Evolutionary conservation across 2,888 invertebrate species (phyloP), one percentile per base, ranked within the genome.

Genomic region (Agrilus mali): DNA sequence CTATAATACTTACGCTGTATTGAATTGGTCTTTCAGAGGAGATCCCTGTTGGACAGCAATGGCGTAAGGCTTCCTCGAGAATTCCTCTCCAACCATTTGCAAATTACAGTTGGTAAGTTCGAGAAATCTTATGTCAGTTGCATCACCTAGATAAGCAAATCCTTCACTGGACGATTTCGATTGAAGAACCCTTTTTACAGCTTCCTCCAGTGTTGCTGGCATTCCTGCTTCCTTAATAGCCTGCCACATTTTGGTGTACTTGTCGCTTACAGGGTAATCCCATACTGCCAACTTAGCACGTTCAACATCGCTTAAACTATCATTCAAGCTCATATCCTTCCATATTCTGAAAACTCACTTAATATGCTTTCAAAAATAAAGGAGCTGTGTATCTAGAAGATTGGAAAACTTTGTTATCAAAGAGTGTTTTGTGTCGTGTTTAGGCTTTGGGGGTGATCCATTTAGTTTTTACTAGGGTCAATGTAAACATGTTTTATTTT

Each of bases 261-360:
- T 96, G 67, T 97, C 95, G 58, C 93, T 93, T 0, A 97, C 94
- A 0, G 97, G 97, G 64, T 97, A 97, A 64, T 97, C 96, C 96
- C 96, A 97, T 0, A 97, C 97, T 0, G 97, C 96, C 13, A 96
- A 66, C 63, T 94, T 89, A 0, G 95, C 88, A 27, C 95, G 73
- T 60, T 96, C 93, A 4, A 89, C 78, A 45, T 92, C 87, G 16
- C 82, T 80, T 40, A 96, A 66, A 42, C 89, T 92, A 66, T 96
- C 95, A 63, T 96, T 93, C 16, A 97, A 68, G 32, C 93, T 93
- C 86, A 97, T 92, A 55, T 94, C 90, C 63, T 96, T 96, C 97
- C 97, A 97, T 54, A 96, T 95, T 55, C 92, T 89, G 59, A 7
- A 63, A 61, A 48, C 45, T 42, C n/a, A n/a, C n/a, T n/a, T n/a